A percentile compares a stretch with the other conserved stretches of the same genome.
Evolutionary conservation across 2,888 invertebrate genomes (phyloP).

Genomic region (Dolichopus griseipennis): DNA sequence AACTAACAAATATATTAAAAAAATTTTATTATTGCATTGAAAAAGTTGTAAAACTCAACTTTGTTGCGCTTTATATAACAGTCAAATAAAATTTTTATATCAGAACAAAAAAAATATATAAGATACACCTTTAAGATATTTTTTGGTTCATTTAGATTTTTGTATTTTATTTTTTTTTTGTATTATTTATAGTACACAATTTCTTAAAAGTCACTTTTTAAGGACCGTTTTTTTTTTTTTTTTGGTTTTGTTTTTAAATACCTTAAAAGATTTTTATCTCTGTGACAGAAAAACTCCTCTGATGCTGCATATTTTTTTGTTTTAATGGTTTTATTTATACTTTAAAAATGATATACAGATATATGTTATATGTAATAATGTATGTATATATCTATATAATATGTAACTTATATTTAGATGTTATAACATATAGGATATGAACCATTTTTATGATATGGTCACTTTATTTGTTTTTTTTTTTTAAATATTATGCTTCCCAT

Average conservation of each 20-base stretch:
- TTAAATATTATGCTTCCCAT: too few species aligned
- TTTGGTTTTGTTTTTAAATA: neutral
- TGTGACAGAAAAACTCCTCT: neutral
- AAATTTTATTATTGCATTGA: neutral
- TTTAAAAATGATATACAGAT: too few species aligned
- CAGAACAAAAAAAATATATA: too few species aligned
- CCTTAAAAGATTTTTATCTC: slow-evolving; percentile 4
- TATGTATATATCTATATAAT: too few species aligned
- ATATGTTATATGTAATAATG: too few species aligned
- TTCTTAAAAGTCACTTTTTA: neutral
- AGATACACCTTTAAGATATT: neutral
- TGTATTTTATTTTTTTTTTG: neutral
- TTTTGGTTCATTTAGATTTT: neutral
- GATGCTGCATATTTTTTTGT: neutral
- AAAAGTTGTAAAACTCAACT: slow-evolving; percentile 1
- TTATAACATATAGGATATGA: too few species aligned
- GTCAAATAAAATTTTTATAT: neutral
- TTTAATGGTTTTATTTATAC: too few species aligned
- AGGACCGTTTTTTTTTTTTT: neutral
- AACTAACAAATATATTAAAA: too few species aligned
- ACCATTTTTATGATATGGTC: too few species aligned
- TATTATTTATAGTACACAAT: neutral
- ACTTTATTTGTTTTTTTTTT: too few species aligned
- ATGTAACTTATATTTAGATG: too few species aligned
- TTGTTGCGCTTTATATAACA: neutral